Conservation (phyloP, 2,797 vertebrate species). For the Poecilia gillii region DNA sequence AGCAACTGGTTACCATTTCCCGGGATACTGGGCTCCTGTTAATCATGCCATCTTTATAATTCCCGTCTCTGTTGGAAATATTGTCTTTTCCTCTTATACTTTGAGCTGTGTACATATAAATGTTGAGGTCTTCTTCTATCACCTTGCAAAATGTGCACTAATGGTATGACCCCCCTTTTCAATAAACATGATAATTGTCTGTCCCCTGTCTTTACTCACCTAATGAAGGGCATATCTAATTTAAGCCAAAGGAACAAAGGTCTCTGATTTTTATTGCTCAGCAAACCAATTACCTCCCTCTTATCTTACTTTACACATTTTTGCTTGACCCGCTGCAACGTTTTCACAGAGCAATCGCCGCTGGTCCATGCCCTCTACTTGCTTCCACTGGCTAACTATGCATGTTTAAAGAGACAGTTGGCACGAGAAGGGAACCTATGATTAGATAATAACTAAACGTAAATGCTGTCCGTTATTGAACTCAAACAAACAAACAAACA, state of each 20-base stretch:
- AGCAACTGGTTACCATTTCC: conserved; percentile 11
- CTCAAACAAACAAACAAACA: background rate
- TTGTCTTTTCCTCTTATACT: conserved; percentile 40
- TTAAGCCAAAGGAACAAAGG: conserved; percentile 63
- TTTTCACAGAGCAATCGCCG: conserved; percentile 39
- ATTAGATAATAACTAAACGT: background rate
- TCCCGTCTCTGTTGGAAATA: conserved; percentile 35
- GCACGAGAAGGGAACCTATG: conserved; percentile 5
- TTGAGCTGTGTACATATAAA: conserved; percentile 51
- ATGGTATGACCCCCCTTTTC: background rate
- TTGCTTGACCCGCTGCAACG: conserved; percentile 53
- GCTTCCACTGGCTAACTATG: conserved; percentile 1
- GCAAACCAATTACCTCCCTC: conserved; percentile 66
- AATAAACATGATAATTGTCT: conserved; percentile 58
- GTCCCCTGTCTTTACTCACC: conserved; percentile 51
- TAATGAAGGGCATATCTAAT: conserved; percentile 74
- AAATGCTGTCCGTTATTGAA: background rate
- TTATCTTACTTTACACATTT: conserved; percentile 53
- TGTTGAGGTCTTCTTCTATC: conserved; percentile 33
- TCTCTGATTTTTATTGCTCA: conserved; percentile 45
- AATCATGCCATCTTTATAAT: conserved; percentile 56
- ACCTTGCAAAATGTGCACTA: conserved; percentile 4
- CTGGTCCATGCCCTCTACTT: conserved; percentile 19
- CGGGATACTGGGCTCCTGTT: conserved; percentile 24
- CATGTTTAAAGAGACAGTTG: conserved; percentile 15